A percentile compares a stretch with the other conserved stretches of the same genome.
phyloP scores from a whole-genome alignment of 2,113 vertebrate species.

The Pseudopipra pipra region DNA sequence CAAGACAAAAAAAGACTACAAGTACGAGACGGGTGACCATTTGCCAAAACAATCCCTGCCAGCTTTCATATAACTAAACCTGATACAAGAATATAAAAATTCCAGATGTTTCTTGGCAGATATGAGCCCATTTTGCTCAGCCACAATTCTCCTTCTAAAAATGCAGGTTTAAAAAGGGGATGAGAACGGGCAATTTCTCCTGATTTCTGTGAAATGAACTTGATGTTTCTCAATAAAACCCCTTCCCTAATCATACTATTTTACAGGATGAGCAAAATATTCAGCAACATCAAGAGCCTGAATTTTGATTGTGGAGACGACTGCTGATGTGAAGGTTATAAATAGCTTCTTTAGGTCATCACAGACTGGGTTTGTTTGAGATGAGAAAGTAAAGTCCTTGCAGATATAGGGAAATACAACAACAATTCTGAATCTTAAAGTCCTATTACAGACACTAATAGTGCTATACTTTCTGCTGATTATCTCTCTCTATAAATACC shows the following conservation, averaged over 20 bases:
- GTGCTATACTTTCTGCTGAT: neutral
- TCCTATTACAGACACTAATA: neutral
- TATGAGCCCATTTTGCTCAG: neutral
- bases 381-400: neutral
- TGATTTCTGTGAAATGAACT: neutral
- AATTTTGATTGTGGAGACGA: neutral
- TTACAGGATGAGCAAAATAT: neutral
- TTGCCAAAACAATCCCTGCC: neutral
- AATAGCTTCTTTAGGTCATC: neutral
- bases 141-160: neutral
- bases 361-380: neutral
- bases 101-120: conserved; percentile 4
- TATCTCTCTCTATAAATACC: neutral
- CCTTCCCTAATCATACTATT: neutral
- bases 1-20: neutral
- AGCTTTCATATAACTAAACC: neutral
- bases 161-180: neutral
- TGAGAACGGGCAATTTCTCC: neutral
- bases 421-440: neutral
- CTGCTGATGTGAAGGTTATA: neutral
- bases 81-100: neutral
- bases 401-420: neutral
- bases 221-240: neutral
- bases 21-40: neutral
- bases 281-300: neutral